A percentile compares a stretch with the other conserved stretches of the same genome.
Conservation (phyloP, 1,140 invertebrate genomes). For the Telenomus remus region DNA sequence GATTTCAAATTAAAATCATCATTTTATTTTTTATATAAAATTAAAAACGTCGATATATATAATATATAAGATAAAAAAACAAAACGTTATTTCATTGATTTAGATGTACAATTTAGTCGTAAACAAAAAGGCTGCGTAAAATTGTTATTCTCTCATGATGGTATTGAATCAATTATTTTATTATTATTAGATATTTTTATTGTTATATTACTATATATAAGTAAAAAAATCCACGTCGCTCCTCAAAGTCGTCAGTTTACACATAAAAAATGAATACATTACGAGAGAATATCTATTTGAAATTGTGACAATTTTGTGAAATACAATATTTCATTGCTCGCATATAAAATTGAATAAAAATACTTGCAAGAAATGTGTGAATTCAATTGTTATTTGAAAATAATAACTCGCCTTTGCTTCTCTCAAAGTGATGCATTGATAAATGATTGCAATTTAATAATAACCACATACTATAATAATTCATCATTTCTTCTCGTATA, state of each 20-base stretch:
- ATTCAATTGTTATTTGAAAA: slow-evolving; percentile 8
- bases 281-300: slow-evolving; percentile 34
- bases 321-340: slow-evolving; percentile 29
- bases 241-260: slow-evolving; percentile 23
- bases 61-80: too few species aligned
- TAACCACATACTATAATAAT: slow-evolving; percentile 4
- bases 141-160: too few species aligned
- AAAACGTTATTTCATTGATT: too few species aligned
- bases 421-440: not conserved
- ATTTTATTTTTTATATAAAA: too few species aligned
- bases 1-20: too few species aligned
- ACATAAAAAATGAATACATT: slow-evolving; percentile 20
- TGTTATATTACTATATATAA: not conserved
- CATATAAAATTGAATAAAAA: slow-evolving; percentile 3
- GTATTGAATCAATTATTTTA: too few species aligned
- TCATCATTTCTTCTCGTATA: slow-evolving; percentile 10
- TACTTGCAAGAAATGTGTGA: slow-evolving; percentile 2
- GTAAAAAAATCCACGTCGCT: too few species aligned
- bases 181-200: too few species aligned
- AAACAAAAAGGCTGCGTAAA: too few species aligned
- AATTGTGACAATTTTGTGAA: slow-evolving; percentile 46
- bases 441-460: slow-evolving; percentile 21
- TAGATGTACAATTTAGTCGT: too few species aligned
- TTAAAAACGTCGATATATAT: too few species aligned
- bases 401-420: slow-evolving; percentile 14